phyloP scores from a whole-genome alignment of 2,888 invertebrate genomes.

The Allacma fusca region DNA sequence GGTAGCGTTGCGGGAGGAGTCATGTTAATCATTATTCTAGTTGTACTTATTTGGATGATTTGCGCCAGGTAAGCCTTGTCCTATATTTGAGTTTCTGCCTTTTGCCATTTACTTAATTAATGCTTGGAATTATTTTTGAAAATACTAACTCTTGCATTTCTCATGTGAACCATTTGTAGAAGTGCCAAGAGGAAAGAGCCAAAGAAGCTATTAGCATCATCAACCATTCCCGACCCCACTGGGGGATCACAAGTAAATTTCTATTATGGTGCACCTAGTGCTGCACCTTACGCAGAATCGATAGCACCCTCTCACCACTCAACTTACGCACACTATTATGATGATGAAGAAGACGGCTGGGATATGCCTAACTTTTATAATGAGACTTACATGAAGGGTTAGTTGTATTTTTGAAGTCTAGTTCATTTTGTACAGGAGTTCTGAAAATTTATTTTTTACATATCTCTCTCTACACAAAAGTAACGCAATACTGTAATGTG shows the following conservation, averaged over 20 bases:
- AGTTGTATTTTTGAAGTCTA: too few species aligned
- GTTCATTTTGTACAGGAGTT: too few species aligned
- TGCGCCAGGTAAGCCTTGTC: constrained; percentile 76
- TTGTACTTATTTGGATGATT: constrained; percentile 95
- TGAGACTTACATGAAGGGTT: constrained; percentile 93
- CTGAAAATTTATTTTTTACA: too few species aligned
- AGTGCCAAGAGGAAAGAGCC: constrained; percentile 88
- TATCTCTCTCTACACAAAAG: too few species aligned
- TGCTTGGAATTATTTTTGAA: too few species aligned
- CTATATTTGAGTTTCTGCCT: neutral
- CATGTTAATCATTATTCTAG: constrained; percentile 89
- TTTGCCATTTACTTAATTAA: too few species aligned
- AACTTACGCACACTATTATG: constrained; percentile 94
- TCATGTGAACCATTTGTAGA: constrained; percentile 65
- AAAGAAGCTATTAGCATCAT: constrained; percentile 87
- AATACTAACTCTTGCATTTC: neutral
- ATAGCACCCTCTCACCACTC: constrained; percentile 95
- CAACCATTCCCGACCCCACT: constrained; percentile 75
- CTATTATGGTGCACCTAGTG: constrained; percentile 86
- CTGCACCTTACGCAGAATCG: constrained; percentile 92
- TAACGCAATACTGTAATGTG: too few species aligned
- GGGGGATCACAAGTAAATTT: constrained; percentile 95
- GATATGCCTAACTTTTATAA: constrained; percentile 98
- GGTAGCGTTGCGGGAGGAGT: constrained; percentile 95
- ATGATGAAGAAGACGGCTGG: constrained; percentile 96